Evolutionary conservation across 2,888 invertebrate species (phyloP).

Genomic region (Pseudanteris insignis): DNA sequence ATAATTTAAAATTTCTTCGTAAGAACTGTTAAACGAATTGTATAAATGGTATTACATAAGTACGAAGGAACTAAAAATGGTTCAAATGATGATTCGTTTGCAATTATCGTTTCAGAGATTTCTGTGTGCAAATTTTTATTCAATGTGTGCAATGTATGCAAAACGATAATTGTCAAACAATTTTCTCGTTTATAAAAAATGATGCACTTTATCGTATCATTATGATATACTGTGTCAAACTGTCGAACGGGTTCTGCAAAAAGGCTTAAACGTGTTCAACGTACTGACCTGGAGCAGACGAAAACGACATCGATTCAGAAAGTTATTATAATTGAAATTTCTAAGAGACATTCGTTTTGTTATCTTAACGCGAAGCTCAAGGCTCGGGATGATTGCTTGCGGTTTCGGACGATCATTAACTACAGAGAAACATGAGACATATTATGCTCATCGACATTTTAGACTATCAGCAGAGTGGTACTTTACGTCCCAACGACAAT

Average conservation of each 20-base stretch:
- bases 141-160: too few species aligned
- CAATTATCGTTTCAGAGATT: too few species aligned
- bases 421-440: conserved; percentile 37
- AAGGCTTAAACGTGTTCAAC: conserved; percentile 11
- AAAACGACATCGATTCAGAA: background rate
- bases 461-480: conserved; percentile 27
- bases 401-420: conserved; percentile 35
- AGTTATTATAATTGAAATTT: conserved; percentile 17
- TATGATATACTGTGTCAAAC: background rate
- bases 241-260: background rate
- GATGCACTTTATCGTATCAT: background rate
- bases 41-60: too few species aligned
- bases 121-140: too few species aligned
- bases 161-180: too few species aligned
- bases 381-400: conserved; percentile 20
- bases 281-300: background rate
- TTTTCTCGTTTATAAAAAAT: too few species aligned
- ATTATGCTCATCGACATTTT: conserved; percentile 35
- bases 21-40: too few species aligned
- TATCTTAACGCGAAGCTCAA: conserved; percentile 22
- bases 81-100: too few species aligned
- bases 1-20: too few species aligned
- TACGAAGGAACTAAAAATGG: too few species aligned
- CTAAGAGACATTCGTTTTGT: conserved; percentile 26
- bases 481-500: conserved; percentile 45